Conservation (phyloP, 2,113 vertebrate genomes). For the Gopherus flavomarginatus region DNA sequence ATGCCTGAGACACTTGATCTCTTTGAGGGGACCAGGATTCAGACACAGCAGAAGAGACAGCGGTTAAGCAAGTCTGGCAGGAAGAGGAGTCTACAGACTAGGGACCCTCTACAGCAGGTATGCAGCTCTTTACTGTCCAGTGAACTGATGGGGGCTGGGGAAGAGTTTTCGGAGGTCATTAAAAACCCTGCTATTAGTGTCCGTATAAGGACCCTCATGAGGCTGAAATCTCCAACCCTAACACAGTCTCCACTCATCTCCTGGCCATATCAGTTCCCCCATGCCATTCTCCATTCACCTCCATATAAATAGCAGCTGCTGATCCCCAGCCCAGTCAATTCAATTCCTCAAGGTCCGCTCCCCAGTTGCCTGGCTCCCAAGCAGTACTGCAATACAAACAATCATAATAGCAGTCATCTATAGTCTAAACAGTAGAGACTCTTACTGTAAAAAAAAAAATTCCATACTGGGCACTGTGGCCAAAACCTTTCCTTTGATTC, state of each 20-base stretch:
- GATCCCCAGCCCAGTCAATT: neutral
- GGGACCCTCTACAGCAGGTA: neutral
- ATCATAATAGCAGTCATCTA: neutral
- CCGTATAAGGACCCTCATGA: neutral
- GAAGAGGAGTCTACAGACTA: neutral
- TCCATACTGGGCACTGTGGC: neutral
- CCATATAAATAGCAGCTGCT: neutral
- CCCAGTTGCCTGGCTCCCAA: neutral
- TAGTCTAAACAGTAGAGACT: neutral
- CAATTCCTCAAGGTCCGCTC: neutral
- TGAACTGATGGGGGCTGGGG: neutral
- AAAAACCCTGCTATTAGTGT: neutral
- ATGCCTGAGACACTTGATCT: neutral
- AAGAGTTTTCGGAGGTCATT: neutral
- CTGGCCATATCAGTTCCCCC: neutral
- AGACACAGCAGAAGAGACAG: accelerated
- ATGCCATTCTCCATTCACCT: neutral
- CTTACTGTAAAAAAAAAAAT: neutral
- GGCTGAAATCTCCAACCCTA: neutral
- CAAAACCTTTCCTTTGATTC: neutral
- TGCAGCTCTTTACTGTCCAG: neutral
- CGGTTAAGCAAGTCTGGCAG: neutral
- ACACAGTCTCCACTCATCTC: neutral
- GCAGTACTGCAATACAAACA: neutral
- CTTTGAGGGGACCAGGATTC: neutral